phyloP scores from a whole-genome alignment of 2,888 invertebrate species.

The Nesidiocoris tenuis region DNA sequence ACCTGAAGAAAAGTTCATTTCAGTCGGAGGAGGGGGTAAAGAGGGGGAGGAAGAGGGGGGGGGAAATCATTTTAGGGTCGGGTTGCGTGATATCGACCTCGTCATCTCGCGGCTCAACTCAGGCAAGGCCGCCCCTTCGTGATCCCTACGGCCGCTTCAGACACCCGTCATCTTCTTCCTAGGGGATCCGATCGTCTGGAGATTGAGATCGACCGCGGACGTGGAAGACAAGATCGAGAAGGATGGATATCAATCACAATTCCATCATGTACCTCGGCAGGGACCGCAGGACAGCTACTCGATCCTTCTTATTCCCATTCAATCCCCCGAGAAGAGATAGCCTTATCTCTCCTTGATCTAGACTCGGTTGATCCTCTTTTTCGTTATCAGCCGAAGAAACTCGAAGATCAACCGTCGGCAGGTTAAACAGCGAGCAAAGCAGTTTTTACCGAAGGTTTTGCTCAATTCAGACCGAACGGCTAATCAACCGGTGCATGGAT shows the following conservation, averaged over 20 bases:
- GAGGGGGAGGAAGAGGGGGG: too few species aligned
- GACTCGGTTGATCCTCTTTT: too few species aligned
- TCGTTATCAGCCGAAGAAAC: not conserved
- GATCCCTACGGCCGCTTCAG: not conserved
- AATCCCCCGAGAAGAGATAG: not conserved
- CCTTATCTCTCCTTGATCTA: not conserved
- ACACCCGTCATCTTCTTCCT: not conserved
- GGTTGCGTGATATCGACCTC: conserved; percentile 29
- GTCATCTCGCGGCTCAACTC: not conserved
- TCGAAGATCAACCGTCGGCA: too few species aligned
- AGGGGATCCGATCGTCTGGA: not conserved
- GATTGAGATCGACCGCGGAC: not conserved
- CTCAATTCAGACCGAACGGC: too few species aligned
- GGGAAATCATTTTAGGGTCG: conserved; percentile 37
- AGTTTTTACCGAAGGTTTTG: too few species aligned
- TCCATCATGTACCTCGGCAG: not conserved
- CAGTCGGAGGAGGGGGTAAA: not conserved
- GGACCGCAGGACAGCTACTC: not conserved
- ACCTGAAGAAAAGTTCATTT: not conserved
- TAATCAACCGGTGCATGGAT: too few species aligned
- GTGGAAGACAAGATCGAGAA: not conserved
- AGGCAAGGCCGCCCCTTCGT: not conserved
- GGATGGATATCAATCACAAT: not conserved
- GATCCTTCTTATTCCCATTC: not conserved
- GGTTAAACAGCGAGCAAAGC: too few species aligned